These are phyloP conservation scores for Catharus fuscescens DNA, from an alignment of 2,113 vertebrate species.

Conservation along the genomic window DNA sequence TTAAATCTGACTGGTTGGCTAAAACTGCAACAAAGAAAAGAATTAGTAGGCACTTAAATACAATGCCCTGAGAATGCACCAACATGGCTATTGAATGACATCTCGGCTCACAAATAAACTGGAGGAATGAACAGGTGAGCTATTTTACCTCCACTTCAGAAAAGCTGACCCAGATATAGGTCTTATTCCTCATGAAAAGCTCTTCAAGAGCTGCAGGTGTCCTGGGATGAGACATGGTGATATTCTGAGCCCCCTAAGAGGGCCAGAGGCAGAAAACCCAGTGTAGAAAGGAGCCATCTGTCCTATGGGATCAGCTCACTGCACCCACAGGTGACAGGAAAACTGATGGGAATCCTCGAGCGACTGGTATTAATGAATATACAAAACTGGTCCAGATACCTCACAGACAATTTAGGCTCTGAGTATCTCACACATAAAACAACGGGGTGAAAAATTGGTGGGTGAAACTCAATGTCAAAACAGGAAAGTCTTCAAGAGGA, in stretches of 20 bases:
- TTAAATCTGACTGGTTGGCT: neutral
- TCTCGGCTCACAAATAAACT: neutral
- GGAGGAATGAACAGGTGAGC: neutral
- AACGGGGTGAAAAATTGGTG: neutral
- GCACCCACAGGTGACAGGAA: neutral
- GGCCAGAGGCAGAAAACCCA: neutral
- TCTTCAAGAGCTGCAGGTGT: neutral
- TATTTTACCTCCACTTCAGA: neutral
- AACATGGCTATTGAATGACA: neutral
- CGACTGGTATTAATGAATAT: neutral
- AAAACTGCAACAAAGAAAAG: neutral
- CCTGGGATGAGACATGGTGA: neutral
- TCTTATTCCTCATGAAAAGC: neutral
- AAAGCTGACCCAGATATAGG: neutral
- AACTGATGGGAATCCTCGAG: neutral
- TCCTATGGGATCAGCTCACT: neutral
- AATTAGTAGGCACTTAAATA: neutral
- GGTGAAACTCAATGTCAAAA: neutral
- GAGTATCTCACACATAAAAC: neutral
- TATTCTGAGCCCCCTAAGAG: neutral
- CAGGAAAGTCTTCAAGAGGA: neutral
- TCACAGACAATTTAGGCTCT: neutral
- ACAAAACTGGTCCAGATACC: neutral
- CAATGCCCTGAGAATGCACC: accelerated
- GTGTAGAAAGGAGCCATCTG: accelerated